Percentiles rank a stretch among this genome's conserved stretches.
Conservation (phyloP, 2,888 invertebrate genomes). For the Scaptomyza polygonia region DNA sequence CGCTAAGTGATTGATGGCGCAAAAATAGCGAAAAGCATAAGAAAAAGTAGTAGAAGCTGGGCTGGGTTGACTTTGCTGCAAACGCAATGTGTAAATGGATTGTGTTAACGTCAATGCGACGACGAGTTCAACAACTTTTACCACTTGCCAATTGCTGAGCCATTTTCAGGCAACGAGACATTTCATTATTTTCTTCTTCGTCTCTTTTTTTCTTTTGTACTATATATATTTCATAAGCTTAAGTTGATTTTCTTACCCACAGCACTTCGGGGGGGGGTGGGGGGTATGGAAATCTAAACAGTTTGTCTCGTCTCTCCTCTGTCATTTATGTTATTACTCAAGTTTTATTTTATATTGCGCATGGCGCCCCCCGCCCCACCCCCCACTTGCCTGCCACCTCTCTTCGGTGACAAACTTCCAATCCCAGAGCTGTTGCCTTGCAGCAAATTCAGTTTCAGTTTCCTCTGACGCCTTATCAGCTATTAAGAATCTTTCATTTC, state of each 20-base stretch:
- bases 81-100: constrained; percentile 30
- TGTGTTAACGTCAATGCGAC: constrained; percentile 14
- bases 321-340: constrained; percentile 38
- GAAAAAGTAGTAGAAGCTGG: constrained; percentile 22
- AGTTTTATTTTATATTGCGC: constrained; percentile 15
- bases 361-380: too few relatives aligned
- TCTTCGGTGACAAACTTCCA: constrained; percentile 17
- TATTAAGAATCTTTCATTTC: constrained; percentile 16
- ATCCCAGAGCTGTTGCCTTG: constrained; percentile 24
- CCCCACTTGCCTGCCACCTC: background rate
- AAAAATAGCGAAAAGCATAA: constrained; percentile 12
- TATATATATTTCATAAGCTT: background rate
- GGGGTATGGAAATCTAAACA: background rate
- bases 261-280: too few relatives aligned
- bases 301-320: background rate
- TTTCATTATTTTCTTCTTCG: background rate
- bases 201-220: background rate
- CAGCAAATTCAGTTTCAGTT: constrained; percentile 27
- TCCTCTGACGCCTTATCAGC: constrained; percentile 10
- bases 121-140: constrained; percentile 23
- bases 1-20: constrained; percentile 54
- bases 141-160: constrained; percentile 8
- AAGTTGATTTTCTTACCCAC: background rate
- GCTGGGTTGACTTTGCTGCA: constrained; percentile 44
- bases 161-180: background rate